Percentiles rank a stretch among this genome's conserved stretches.
Evolutionary conservation across 2,797 vertebrate species (phyloP).

Genomic region (Odontamblyopus lacepedii): DNA sequence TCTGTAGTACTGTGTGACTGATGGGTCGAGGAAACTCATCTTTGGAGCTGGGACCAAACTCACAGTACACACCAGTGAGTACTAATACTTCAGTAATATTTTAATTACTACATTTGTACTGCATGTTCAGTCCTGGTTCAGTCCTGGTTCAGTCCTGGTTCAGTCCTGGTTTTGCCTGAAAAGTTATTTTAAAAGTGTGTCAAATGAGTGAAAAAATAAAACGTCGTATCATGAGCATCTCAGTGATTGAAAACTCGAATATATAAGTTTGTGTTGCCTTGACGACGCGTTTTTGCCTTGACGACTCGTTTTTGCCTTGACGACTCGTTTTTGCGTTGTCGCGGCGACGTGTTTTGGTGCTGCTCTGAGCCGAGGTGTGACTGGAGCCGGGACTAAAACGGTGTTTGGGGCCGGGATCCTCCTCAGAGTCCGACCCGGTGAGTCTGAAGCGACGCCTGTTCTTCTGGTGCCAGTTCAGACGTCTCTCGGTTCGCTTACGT

Average conservation of each 20-base stretch:
- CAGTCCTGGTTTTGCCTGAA: neutral
- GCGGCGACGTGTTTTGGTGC: neutral
- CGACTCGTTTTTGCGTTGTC: too few species aligned
- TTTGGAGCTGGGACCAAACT: conserved; percentile 5
- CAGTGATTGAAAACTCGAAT: too few species aligned
- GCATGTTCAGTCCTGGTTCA: neutral
- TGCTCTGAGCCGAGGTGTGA: neutral
- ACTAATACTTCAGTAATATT: neutral
- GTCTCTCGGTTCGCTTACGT: too few species aligned
- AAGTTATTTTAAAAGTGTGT: too few species aligned
- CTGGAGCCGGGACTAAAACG: neutral
- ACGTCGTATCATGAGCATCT: too few species aligned
- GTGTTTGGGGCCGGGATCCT: neutral
- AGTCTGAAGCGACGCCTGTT: neutral
- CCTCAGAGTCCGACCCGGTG: neutral
- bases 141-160: neutral
- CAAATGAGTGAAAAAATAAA: too few species aligned
- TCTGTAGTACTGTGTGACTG: conserved; percentile 3
- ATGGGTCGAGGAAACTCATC: neutral
- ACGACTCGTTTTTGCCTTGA: too few species aligned
- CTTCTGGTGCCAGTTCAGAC: too few species aligned
- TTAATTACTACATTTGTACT: neutral
- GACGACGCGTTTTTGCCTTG: too few species aligned
- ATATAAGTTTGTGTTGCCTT: too few species aligned
- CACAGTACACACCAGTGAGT: conserved; percentile 1